Evolutionary conservation across 2,797 vertebrate species (phyloP).

Genomic region (Pelobates cultripes): DNA sequence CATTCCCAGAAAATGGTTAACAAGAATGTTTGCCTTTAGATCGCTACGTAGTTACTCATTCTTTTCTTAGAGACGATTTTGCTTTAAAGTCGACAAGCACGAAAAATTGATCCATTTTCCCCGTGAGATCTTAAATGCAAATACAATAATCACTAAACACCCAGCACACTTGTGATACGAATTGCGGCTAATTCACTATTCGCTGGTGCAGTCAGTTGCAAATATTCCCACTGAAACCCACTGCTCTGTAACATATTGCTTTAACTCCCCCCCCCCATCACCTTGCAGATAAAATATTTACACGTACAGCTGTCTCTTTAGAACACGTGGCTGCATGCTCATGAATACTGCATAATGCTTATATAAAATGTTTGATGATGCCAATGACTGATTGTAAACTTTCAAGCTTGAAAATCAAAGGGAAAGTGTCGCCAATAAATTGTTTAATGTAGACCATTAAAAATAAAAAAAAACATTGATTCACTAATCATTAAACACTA

Average conservation of each 20-base stretch:
- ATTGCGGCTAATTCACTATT: background rate
- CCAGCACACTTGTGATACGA: background rate
- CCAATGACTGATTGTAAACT: background rate
- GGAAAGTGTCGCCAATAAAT: background rate
- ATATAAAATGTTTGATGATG: too few relatives aligned
- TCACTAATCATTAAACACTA: too few relatives aligned
- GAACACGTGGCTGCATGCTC: background rate
- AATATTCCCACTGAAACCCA: background rate
- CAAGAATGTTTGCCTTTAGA: too few relatives aligned
- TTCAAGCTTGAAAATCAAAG: background rate
- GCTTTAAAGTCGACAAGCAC: background rate
- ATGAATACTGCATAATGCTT: background rate
- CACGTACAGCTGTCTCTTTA: background rate
- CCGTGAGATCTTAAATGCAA: background rate
- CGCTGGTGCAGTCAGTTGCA: background rate
- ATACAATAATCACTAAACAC: background rate
- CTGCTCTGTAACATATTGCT: background rate
- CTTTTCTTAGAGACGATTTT: background rate
- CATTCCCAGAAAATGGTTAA: too few relatives aligned
- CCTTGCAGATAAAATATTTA: background rate
- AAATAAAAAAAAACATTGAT: too few relatives aligned
- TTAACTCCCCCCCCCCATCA: background rate
- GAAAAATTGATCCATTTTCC: background rate
- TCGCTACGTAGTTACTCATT: too few relatives aligned
- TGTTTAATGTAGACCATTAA: too few relatives aligned